Evolutionary conservation across 2,797 vertebrate species (phyloP), one percentile per base, ranked within the genome.

Genomic region (Pseudochirops cupreus): DNA sequence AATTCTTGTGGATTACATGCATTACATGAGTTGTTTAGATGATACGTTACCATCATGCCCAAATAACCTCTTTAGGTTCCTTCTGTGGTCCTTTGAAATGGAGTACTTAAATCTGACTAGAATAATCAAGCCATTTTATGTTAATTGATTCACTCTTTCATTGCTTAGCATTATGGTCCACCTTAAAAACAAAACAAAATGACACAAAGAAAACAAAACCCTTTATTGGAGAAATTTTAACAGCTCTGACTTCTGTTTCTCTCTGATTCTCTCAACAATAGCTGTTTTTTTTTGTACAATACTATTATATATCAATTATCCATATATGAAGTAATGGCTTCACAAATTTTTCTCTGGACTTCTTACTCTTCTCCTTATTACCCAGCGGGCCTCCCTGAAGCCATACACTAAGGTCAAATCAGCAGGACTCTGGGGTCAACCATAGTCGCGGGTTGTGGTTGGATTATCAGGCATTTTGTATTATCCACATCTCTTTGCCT

Each of bases 391-490:
- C 18, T 26, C 26, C 29, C 21, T 31, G n/a, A 54, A 74, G 4
- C 0, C 2, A 29, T 33, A 21, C 1, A 91, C 3, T 21, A 57
- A 89, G 21, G 89, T 5, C 50, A 46, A 4, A 0, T 0, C 0
- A n/a, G 26, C 18, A 12, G 46, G 18, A 93, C 1, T 0, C 0
- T 1, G 50, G 28, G 39, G 21, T 26, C n/a, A 11, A 21, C 11
- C 9, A n/a, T 1, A 16, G n/a, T 39, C 4, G 1, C 11, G 4
- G 1, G 3, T 4, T 0, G 16, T 28, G 56, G n/a, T 0, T 0
- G 39, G 12, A 56, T 74, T 18, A 26, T n/a, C 12, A 33, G 0
- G 11, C 18, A 4, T 56, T 54, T 56, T n/a, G 4, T 2, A 13
- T 10, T 50, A 56, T 56, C 46, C 18, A 10, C 0, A 4, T 53